These are phyloP conservation scores for Nemotelus nigrinus DNA, from an alignment of 2,888 invertebrate species.

Conservation along the genomic window DNA sequence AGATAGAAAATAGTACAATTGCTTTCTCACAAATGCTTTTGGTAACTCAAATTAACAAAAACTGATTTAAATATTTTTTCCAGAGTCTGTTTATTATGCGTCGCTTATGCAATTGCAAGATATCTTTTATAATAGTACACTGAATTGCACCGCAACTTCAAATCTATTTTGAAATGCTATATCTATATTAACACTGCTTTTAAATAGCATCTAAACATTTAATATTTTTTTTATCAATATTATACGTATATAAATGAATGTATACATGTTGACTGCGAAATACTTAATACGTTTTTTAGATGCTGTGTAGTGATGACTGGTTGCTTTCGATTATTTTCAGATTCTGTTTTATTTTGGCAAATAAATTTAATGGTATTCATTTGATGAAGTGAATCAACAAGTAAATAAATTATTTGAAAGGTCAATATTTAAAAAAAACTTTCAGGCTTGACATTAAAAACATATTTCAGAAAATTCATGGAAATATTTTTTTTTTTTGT, in stretches of 20 bases:
- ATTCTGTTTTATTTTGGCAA: too few species aligned
- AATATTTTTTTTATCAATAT: background rate
- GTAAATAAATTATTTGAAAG: too few species aligned
- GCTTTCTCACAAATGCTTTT: constrained; percentile 1
- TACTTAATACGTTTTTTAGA: too few species aligned
- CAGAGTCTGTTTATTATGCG: constrained; percentile 7
- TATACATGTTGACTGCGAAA: background rate
- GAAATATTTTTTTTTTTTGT: too few species aligned
- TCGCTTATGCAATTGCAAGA: constrained; percentile 1
- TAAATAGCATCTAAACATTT: background rate
- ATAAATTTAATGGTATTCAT: too few species aligned
- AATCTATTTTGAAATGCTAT: background rate
- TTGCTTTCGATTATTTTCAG: too few species aligned
- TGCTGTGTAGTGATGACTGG: too few species aligned
- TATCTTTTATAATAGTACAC: constrained; percentile 8
- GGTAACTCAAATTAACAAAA: background rate
- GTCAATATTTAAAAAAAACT: too few species aligned
- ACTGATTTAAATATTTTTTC: constrained; percentile 3
- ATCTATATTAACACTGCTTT: background rate
- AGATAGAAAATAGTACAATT: background rate
- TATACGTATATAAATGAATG: background rate
- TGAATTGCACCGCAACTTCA: constrained; percentile 41
- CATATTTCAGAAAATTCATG: too few species aligned
- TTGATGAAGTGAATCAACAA: too few species aligned
- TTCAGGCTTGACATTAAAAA: too few species aligned